Percentiles rank a stretch among this genome's conserved stretches.
Evolutionary conservation across 2,797 vertebrate species (phyloP).

Genomic region (Pipistrellus kuhlii): DNA sequence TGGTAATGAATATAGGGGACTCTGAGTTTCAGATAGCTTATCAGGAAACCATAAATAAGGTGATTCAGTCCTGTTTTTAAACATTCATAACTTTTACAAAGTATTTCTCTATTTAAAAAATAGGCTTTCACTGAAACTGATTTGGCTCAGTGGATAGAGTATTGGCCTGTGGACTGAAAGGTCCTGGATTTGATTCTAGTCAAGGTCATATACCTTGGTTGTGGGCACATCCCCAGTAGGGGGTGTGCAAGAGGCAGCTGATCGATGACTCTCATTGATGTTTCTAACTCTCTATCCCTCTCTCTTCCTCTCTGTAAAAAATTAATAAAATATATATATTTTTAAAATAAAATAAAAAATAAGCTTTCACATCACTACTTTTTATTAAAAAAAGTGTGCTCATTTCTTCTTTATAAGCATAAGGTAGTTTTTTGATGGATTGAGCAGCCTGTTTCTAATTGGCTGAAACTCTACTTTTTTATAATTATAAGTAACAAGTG

Average conservation of each 20-base stretch:
- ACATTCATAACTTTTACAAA: neutral
- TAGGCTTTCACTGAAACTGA: neutral
- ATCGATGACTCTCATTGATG: too few relatives aligned
- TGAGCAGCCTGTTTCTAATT: conserved; percentile 4
- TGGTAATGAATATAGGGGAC: neutral
- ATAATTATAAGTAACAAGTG: neutral
- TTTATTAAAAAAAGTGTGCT: neutral
- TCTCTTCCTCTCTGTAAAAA: too few relatives aligned
- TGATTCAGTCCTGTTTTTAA: neutral
- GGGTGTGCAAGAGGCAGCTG: too few relatives aligned
- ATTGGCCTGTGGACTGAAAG: too few relatives aligned
- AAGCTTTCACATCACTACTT: neutral
- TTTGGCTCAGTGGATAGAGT: too few relatives aligned
- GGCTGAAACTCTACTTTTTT: neutral
- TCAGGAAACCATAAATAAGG: neutral
- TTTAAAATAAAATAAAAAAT: neutral
- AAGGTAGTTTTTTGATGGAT: neutral
- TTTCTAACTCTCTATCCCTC: too few relatives aligned
- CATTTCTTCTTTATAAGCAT: neutral
- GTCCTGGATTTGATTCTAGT: too few relatives aligned
- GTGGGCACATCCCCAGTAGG: too few relatives aligned
- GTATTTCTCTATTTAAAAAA: conserved; percentile 8
- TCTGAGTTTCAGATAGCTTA: neutral
- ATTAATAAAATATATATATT: too few relatives aligned
- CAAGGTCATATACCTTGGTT: too few relatives aligned